Percentiles rank a stretch among this genome's conserved stretches.
Evolutionary conservation across 2,888 invertebrate species (phyloP).

Genomic region (Apeira syringaria): DNA sequence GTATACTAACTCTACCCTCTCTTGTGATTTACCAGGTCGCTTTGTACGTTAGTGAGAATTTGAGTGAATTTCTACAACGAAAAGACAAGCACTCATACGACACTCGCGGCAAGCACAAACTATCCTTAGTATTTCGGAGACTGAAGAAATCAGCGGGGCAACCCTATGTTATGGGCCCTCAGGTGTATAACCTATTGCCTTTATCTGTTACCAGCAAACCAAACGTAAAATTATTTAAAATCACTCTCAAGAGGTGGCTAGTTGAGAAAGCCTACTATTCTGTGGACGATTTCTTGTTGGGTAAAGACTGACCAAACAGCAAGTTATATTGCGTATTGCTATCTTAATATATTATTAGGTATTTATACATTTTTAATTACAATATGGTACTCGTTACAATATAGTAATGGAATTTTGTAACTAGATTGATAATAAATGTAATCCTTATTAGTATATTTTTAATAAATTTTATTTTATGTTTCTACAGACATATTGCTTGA

Average conservation of each 20-base stretch:
- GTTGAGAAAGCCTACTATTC: background rate
- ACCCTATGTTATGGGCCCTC: background rate
- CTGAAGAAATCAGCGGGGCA: background rate
- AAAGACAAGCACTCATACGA: background rate
- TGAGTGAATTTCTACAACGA: background rate
- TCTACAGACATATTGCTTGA: too few relatives aligned
- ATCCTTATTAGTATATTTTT: too few relatives aligned
- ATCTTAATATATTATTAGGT: too few relatives aligned
- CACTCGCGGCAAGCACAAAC: background rate
- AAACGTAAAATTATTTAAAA: background rate
- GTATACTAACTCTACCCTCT: background rate
- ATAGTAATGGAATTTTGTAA: too few relatives aligned
- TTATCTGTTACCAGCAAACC: background rate
- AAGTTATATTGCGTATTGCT: too few relatives aligned
- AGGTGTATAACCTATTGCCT: background rate
- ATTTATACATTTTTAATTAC: too few relatives aligned
- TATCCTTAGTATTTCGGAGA: background rate
- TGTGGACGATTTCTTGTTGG: constrained; percentile 7
- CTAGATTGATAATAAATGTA: too few relatives aligned
- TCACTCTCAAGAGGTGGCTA: background rate
- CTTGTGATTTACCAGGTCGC: background rate
- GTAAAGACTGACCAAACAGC: too few relatives aligned
- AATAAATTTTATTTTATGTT: too few relatives aligned
- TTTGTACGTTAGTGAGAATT: background rate
- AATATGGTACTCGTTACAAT: too few relatives aligned